Evolutionary conservation across 2,113 vertebrate genomes (phyloP).

Genomic region (Mormyrus iriodes): DNA sequence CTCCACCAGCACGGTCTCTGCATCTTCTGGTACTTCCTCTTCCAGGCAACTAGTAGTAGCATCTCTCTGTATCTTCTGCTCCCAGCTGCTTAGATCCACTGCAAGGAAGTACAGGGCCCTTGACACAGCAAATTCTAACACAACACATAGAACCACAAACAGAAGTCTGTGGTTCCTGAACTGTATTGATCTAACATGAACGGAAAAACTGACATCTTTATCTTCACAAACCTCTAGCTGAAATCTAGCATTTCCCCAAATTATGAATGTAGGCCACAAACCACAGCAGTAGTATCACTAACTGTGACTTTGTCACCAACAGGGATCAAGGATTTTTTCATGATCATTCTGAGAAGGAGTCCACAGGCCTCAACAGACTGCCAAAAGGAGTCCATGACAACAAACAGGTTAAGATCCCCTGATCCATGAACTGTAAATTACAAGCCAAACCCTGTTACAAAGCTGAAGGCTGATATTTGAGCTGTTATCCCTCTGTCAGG

Average conservation of each 20-base stretch:
- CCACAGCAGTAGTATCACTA: neutral
- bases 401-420: neutral
- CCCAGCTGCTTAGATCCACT: slow-evolving; percentile 86
- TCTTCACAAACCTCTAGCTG: neutral
- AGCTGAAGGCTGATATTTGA: neutral
- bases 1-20: slow-evolving; percentile 63
- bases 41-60: slow-evolving; percentile 55
- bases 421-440: neutral
- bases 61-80: slow-evolving; percentile 79
- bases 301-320: neutral
- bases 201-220: neutral
- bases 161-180: neutral
- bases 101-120: slow-evolving; percentile 15
- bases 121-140: neutral
- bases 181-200: neutral
- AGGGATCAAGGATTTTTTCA: neutral
- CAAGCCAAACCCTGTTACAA: neutral
- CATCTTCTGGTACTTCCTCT: slow-evolving; percentile 58
- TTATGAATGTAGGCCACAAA: neutral
- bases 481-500: neutral
- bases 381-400: neutral
- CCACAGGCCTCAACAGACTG: neutral
- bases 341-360: neutral
- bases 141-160: neutral
- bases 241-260: neutral